These are phyloP conservation scores for Hypotaenidia okinawae DNA, from an alignment of 2,797 vertebrate species.

Conservation along the genomic window DNA sequence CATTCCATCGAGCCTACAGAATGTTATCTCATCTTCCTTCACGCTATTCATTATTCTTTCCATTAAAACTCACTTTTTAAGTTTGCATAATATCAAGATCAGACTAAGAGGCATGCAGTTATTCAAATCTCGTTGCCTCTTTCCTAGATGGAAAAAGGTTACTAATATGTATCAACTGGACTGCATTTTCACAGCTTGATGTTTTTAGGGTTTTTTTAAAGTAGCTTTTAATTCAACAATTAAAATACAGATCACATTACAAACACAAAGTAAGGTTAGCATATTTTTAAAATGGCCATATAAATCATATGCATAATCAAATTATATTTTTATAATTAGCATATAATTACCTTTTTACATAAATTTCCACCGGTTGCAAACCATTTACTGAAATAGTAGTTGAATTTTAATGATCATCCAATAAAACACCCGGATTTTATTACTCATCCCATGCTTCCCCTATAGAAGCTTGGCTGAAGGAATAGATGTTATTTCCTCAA, in stretches of 20 bases:
- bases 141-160: not conserved
- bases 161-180: not conserved
- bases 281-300: constrained; percentile 22
- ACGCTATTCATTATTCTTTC: not conserved
- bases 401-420: constrained; percentile 5
- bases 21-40: not conserved
- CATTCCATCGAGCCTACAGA: not conserved
- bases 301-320: constrained; percentile 15
- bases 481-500: not conserved
- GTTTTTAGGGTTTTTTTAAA: not conserved
- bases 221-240: not conserved
- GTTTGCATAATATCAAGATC: not conserved
- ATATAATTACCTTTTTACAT: constrained; percentile 1
- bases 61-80: not conserved
- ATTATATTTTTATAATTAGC: constrained; percentile 7
- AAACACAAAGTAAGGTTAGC: not conserved
- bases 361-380: constrained; percentile 10
- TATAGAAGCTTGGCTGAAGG: not conserved
- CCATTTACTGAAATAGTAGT: not conserved
- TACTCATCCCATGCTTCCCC: not conserved
- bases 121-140: not conserved
- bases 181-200: not conserved
- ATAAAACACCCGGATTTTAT: not conserved
- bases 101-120: not conserved
- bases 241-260: not conserved